Evolutionary conservation across 2,888 invertebrate genomes (phyloP).

Genomic region (Drosophila lutescens): DNA sequence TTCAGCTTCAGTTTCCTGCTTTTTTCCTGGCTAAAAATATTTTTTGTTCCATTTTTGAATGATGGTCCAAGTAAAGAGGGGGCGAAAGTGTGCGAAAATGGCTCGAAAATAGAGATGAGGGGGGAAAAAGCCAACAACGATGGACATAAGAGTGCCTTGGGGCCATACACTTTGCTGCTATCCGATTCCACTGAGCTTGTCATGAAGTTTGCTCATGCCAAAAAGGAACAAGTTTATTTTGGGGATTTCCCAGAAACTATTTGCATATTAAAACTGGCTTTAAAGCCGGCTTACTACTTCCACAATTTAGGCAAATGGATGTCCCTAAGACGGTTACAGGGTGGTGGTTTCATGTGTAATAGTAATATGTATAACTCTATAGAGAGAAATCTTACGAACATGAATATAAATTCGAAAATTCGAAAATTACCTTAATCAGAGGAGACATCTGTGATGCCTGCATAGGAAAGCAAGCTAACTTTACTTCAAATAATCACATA

Average conservation of each 20-base stretch:
- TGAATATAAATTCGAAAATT: too few relatives aligned
- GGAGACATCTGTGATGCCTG: too few relatives aligned
- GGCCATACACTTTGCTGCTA: conserved; percentile 27
- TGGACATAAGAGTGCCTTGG: conserved; percentile 24
- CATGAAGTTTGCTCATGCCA: conserved; percentile 23
- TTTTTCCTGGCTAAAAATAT: conserved; percentile 16
- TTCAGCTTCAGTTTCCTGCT: conserved; percentile 21
- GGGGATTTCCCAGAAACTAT: conserved; percentile 9
- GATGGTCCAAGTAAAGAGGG: background rate
- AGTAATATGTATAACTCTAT: too few relatives aligned
- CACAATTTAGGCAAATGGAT: background rate
- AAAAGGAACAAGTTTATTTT: conserved; percentile 19
- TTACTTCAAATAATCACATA: conserved; percentile 1
- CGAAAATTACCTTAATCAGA: too few relatives aligned
- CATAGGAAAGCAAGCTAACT: background rate
- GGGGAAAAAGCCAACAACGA: conserved; percentile 1
- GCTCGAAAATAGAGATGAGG: too few relatives aligned
- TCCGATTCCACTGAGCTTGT: conserved; percentile 27
- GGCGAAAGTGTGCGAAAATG: background rate
- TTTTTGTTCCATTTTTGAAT: conserved; percentile 7
- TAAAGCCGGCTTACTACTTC: conserved; percentile 12
- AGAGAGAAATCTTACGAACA: too few relatives aligned
- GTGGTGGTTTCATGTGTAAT: too few relatives aligned
- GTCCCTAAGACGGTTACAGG: background rate
- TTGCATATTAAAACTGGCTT: conserved; percentile 19